Base-by-base conservation (phyloP, 2,888 invertebrate genomes). In the Megastigmus dorsalis region DNA sequence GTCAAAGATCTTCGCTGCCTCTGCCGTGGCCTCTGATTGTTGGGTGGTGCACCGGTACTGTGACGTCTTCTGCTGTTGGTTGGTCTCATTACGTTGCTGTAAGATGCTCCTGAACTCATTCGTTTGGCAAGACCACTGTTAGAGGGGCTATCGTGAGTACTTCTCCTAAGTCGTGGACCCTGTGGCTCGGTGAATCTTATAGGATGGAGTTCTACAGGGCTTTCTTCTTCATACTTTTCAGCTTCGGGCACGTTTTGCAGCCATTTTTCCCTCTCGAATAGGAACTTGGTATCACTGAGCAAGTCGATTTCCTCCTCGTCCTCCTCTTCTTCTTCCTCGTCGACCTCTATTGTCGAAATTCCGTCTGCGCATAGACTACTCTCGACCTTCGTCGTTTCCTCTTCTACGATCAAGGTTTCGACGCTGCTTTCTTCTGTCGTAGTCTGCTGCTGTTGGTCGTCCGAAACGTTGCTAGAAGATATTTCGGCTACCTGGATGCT, bases 401-500 rank as follows among this genome's bases (percentile, higher is more conserved):
- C 1, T 6, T 68, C 59, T 13, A 48, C 10, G 1, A 50, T 26
- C 0, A 48, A 9, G 0, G 2, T 26, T 7, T 62, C 13, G n/a
- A n/a, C n/a, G 20, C 6, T 41, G 2, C n/a, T 9, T 1, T 48
- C 36, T 20, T 3, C 43, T 10, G 20, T 1, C n/a, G 18, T 15
- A n/a, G 1, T 6, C n/a, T 23, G 7, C 13, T 43, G 6, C 3
- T 41, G 10, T 23, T 48, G n/a, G n/a, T 80, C 79, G 3, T 82
- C 84, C 1, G 67, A 60, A 52, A 76, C 77, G 23, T 84, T 82
- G 52, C 84, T 85, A 0, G 86, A 86, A 5, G 85, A 85, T 48
- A 86, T 80, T 60, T 88, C 86, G 0, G 83, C 82, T 2, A 86
- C 83, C 67, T 84, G 85, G 41, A 85, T 84, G 41, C 81, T 82